Evolutionary conservation across 1,140 invertebrate genomes (phyloP).

Genomic region (Drosophila willistoni): DNA sequence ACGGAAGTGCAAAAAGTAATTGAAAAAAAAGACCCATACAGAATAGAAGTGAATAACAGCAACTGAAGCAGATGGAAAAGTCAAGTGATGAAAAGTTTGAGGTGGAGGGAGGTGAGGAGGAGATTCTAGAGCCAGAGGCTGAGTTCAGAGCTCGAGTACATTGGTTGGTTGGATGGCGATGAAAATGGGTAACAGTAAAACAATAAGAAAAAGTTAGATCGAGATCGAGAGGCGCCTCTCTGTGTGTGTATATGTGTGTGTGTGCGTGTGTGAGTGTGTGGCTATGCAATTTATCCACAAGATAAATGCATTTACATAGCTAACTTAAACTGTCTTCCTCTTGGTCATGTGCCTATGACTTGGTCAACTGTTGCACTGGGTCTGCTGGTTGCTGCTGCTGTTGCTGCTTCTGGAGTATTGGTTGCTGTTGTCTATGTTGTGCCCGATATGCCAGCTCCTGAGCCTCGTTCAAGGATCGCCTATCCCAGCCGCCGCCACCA

Average conservation of each 20-base stretch:
- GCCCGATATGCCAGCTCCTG: slow-evolving; percentile 88
- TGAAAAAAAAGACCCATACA: slow-evolving; percentile 65
- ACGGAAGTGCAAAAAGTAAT: slow-evolving; percentile 62
- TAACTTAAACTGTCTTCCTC: slow-evolving; percentile 29
- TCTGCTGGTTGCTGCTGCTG: slow-evolving; percentile 34
- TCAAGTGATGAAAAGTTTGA: not conserved
- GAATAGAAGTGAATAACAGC: slow-evolving; percentile 17
- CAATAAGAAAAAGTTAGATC: slow-evolving; percentile 15
- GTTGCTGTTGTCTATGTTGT: slow-evolving; percentile 77
- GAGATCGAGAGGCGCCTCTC: slow-evolving; percentile 19
- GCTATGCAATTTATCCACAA: slow-evolving; percentile 65
- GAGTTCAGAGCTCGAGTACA: slow-evolving; percentile 38
- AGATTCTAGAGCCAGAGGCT: slow-evolving; percentile 21
- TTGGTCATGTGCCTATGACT: slow-evolving; percentile 49
- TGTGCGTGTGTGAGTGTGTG: too few relatives aligned
- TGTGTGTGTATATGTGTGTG: not conserved
- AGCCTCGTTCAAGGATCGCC: slow-evolving; percentile 84
- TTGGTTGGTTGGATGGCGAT: slow-evolving; percentile 10
- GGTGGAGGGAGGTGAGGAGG: not conserved
- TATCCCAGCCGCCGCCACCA: slow-evolving; percentile 83
- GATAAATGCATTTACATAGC: slow-evolving; percentile 71
- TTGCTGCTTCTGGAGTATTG: slow-evolving; percentile 27
- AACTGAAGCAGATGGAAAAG: not conserved
- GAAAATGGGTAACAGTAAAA: slow-evolving; percentile 24
- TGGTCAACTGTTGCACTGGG: slow-evolving; percentile 44